Base-by-base conservation (phyloP, 2,797 vertebrate species). In the Scomberomorus guttatus region DNA sequence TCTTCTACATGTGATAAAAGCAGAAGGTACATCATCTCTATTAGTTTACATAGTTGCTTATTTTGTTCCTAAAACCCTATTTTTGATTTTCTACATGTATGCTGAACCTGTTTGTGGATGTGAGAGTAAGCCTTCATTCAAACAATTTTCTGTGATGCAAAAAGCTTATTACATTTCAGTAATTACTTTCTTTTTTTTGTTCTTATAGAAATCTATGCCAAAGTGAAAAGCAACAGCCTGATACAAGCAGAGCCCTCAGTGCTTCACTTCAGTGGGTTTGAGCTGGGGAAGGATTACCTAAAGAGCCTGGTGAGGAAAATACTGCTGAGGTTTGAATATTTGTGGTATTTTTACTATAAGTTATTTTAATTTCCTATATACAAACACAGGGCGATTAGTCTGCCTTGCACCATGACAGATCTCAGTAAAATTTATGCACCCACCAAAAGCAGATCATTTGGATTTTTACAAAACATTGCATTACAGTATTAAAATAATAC, bases 231-330 rank as follows among this genome's bases (percentile, higher is more conserved):
- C 69, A 98, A 96, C 86, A 87, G 82, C 44, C 72, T 95, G 73
- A 83, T 98, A 70, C 90, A 96, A 80, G 96, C 95, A 37, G 96
- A 96, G 72, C 98, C 98, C 4, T 83, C 96, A 9, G 94, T 95
- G 69, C 86, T 99, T 65, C 97, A 99, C 93, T 99, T 97, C 86
- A 97, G 95, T 87, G 97, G 97, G 9, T 98, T 97, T 88, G 89
- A 97, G 90, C 75, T 96, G 55, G 94, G 92, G 79, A 96, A 95
- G 78, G 92, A 95, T 70, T 97, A 97, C 64, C 87, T 87, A 2
- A 97, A 96, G 87, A 87, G 24, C 10, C 87, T 99, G 94, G 98
- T 98, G 92, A 91, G 96, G 90, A 68, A 82, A 61, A 58, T 13
- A n/a, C n/a, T 34, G 7, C 32, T 4, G 1, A 57, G 7, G 3